Base-by-base conservation (phyloP, 53 echinoderm and acorn worm species). In the Actinopyga echinites region DNA sequence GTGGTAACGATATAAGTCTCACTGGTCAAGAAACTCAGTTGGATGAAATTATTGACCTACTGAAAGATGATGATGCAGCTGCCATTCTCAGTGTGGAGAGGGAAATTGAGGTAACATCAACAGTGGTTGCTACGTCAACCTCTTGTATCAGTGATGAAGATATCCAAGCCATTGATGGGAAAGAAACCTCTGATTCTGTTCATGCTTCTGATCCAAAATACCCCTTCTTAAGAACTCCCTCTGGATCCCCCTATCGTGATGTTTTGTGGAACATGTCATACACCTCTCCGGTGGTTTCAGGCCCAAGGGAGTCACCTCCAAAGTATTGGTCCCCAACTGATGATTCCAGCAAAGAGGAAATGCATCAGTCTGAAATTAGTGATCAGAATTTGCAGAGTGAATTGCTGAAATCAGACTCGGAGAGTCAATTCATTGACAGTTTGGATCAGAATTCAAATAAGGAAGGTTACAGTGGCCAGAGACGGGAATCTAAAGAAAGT, bases 261-360 rank as follows among this genome's bases (percentile, higher is more conserved):
- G 81, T 61, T 13, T 29, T 80, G 6, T 80, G 81, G 81, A 80
- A 80, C 33, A 36, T 80, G 63, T 31, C 81, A 30, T 80, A 58
- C 28, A 37, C 63, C 15, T 80, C 81, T 0, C 81, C 81, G 0
- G 60, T 22, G 19, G 58, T 36, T 24, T 24, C 60, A 17, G 22
- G 34, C 10, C 37, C 60, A 23, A n/a, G 38, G 37, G 8, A 35
- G 1, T 80, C 81, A 22, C 81, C 81, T 2, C 81, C 81, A 40
- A 59, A 62, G 25, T 38, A 31, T 59, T 80, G 61, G 61, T 80
- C 81, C 36, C 81, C 81, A 10, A 80, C 60, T 1, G 62, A 61
- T 24, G 8, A 80, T 9, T 6, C 19, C 23, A 17, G 4, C 1
- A 21, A 25, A 29, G 26, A 5, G 2, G 53, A 1, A 30, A 33